Evolutionary conservation across 2,113 vertebrate genomes (phyloP), one percentile per base, ranked within the genome.

Genomic region (Sander vitreus): DNA sequence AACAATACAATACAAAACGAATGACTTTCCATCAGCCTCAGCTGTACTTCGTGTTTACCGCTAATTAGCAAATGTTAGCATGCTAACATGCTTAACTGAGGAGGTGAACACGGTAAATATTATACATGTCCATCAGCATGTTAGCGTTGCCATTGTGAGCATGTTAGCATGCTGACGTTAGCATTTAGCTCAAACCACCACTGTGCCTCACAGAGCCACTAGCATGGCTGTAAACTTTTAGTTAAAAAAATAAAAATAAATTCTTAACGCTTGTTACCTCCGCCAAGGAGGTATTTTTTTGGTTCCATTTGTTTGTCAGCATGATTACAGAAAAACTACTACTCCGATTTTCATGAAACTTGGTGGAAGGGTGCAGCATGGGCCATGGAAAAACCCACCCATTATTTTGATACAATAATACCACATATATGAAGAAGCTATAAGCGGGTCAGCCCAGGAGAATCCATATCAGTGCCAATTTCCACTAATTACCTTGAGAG

Each of bases 401-500:
- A 77, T 68, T 43, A 18, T 27, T 68, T 70, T 23, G 19, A 71
- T 43, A 9, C 55, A 36, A 27, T 23, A 54, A 62, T 55, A 48
- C 39, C 19, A 70, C 54, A 62, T 76, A 21, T 62, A 55, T 64
- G 50, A 67, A 12, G 45, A 18, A 66, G 33, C 47, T 54, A 23
- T 23, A 15, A 57, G 58, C 6, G 33, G 62, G 36, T 73, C 43
- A 63, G 25, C 43, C 45, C 36, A 54, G 30, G 73, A 75, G 70
- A 84, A 76, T 82, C 54, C 51, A 70, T 27, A 71, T 16, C 23
- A 51, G 53, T 11, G 25, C 60, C 64, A 77, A 81, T 50, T 73
- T 55, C 47, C 53, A 63, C 83, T 87, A 83, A 81, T 85, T 84
- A 84, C 55, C 43, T 59, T 16, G 43, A 86, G 68, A 71, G 58